Percentiles rank a stretch among this genome's conserved stretches.
Evolutionary conservation across 2,113 vertebrate genomes (phyloP).

Genomic region (Stigmatopora nigra): DNA sequence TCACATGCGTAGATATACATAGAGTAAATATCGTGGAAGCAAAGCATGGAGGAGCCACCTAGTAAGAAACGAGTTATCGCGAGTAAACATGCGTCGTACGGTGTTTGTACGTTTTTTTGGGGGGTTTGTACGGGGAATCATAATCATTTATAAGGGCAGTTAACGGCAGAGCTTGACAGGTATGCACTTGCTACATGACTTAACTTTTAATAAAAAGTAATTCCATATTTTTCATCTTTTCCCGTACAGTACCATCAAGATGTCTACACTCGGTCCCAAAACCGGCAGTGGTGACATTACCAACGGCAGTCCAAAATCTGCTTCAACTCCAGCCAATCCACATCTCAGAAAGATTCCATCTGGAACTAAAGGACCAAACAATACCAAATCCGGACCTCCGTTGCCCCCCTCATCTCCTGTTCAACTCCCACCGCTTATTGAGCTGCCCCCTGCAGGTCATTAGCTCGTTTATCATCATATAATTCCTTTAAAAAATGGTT

Average conservation of each 20-base stretch:
- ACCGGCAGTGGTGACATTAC: constrained; percentile 17
- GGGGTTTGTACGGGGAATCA: too few relatives aligned
- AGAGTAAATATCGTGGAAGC: too few relatives aligned
- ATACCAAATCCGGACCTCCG: constrained; percentile 18
- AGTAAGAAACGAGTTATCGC: too few relatives aligned
- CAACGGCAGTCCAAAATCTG: constrained; percentile 29
- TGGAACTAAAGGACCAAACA: constrained; percentile 20
- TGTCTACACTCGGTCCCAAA: constrained; percentile 27
- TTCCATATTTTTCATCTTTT: neutral
- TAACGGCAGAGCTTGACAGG: too few relatives aligned
- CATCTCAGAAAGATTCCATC: constrained; percentile 36
- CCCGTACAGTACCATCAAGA: constrained; percentile 39
- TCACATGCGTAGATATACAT: too few relatives aligned
- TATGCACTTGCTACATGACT: too few relatives aligned
- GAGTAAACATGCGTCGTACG: too few relatives aligned
- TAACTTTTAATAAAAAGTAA: too few relatives aligned
- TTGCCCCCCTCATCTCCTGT: constrained; percentile 22
- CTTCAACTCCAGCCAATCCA: constrained; percentile 35
- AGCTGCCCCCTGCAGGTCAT: constrained; percentile 70
- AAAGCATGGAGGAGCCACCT: too few relatives aligned
- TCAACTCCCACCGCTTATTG: constrained; percentile 74
- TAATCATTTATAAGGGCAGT: too few relatives aligned
- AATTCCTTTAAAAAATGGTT: too few relatives aligned
- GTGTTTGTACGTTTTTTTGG: too few relatives aligned
- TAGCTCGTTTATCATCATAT: neutral